Conservation (phyloP, 2,888 invertebrate genomes). For the Stenotaenia linearis region DNA sequence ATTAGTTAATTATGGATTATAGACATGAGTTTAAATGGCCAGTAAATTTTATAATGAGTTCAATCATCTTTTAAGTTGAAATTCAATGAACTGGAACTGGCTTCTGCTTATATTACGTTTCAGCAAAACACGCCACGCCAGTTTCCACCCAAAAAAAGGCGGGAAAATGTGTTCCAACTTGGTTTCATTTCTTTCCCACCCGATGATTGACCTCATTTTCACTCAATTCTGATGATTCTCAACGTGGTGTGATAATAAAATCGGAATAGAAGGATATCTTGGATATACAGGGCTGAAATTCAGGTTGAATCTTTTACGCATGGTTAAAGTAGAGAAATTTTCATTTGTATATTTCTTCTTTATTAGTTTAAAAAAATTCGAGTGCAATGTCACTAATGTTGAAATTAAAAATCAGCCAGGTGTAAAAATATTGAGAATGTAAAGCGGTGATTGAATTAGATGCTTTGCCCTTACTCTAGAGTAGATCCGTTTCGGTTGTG, state of each 20-base stretch:
- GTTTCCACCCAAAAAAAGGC: slow-evolving; percentile 26
- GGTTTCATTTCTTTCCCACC: slow-evolving; percentile 24
- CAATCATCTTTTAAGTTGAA: slow-evolving; percentile 14
- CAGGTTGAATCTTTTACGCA: too few species aligned
- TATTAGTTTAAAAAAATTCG: too few species aligned
- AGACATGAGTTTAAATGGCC: background rate
- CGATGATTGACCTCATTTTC: slow-evolving; percentile 24
- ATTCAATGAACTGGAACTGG: slow-evolving; percentile 16
- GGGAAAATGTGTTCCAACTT: slow-evolving; percentile 5
- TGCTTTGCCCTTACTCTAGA: too few species aligned
- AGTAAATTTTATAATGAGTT: background rate
- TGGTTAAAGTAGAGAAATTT: too few species aligned
- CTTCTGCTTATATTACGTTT: background rate
- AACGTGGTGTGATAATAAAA: slow-evolving; percentile 24
- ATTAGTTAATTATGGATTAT: background rate
- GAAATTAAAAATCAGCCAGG: too few species aligned
- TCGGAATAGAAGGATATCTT: background rate
- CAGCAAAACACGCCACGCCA: background rate
- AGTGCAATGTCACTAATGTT: too few species aligned
- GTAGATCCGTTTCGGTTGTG: background rate
- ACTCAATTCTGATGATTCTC: slow-evolving; percentile 14
- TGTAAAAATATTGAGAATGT: too few species aligned
- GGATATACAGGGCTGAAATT: background rate
- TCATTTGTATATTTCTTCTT: too few species aligned
- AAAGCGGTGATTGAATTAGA: too few species aligned